Evolutionary conservation across 2,113 vertebrate genomes (phyloP).

Genomic region (Passer domesticus): DNA sequence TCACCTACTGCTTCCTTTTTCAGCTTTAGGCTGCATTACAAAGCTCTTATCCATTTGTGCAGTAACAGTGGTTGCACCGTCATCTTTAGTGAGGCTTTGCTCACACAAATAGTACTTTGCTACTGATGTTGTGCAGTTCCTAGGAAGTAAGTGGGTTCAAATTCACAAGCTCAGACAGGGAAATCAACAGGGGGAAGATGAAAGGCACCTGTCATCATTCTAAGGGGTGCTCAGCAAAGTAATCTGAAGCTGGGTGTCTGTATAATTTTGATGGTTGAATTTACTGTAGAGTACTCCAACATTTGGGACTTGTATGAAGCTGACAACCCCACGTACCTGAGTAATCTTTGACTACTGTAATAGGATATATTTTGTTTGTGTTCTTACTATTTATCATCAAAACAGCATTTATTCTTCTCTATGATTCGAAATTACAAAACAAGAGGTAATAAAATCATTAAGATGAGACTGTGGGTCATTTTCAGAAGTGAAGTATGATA

Average conservation of each 20-base stretch:
- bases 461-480: neutral
- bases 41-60: neutral
- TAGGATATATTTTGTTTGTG: neutral
- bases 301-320: neutral
- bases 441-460: neutral
- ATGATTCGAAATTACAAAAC: neutral
- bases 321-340: neutral
- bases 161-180: neutral
- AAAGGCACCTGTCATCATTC: neutral
- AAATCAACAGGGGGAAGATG: neutral
- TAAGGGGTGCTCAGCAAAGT: neutral
- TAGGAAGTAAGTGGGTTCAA: neutral
- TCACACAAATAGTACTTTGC: neutral
- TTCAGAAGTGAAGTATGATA: neutral
- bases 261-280: neutral
- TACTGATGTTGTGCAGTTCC: neutral
- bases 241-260: neutral
- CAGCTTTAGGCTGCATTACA: neutral
- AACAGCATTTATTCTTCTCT: neutral
- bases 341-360: neutral
- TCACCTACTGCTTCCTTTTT: neutral
- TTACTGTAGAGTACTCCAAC: neutral
- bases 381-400: neutral
- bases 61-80: fast-evolving
- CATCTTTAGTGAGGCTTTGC: neutral